phyloP scores from a whole-genome alignment of 2,797 vertebrate genomes.

The Pipistrellus kuhlii region DNA sequence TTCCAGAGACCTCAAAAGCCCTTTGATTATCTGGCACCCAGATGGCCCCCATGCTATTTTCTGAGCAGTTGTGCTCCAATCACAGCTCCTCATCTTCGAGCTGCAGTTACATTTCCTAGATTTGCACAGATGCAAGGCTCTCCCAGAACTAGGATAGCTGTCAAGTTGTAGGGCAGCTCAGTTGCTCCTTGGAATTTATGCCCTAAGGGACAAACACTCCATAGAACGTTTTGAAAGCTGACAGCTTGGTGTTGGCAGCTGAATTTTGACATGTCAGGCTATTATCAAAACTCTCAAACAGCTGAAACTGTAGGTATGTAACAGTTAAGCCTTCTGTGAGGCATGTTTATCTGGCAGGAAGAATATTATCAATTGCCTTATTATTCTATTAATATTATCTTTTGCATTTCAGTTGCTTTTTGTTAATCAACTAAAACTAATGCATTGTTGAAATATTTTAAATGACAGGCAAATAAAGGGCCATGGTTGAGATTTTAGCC shows the following conservation, averaged over 20 bases:
- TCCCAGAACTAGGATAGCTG: constrained; percentile 37
- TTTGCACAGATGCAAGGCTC: constrained; percentile 26
- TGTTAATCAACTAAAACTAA: constrained; percentile 46
- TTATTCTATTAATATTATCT: constrained; percentile 47
- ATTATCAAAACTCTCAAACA: constrained; percentile 69
- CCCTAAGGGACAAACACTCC: background rate
- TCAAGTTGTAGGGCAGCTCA: constrained; percentile 46
- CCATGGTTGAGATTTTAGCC: background rate
- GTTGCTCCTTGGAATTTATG: constrained; percentile 66
- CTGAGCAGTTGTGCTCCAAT: background rate
- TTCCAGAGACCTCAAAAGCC: background rate
- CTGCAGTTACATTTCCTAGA: constrained; percentile 35
- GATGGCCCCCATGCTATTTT: background rate
- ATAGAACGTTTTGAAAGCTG: constrained; percentile 66
- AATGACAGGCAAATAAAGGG: constrained; percentile 45
- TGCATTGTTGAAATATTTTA: constrained; percentile 18
- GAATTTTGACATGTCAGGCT: constrained; percentile 64
- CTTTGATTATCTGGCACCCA: constrained; percentile 2
- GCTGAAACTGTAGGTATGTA: constrained; percentile 63
- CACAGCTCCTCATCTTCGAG: background rate
- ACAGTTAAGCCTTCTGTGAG: constrained; percentile 65
- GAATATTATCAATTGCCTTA: constrained; percentile 24
- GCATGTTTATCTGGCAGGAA: constrained; percentile 54
- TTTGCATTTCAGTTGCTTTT: constrained; percentile 48
- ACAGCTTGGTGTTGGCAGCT: constrained; percentile 67